These are phyloP conservation scores for Aythya baeri DNA, from an alignment of 2,113 vertebrate genomes.

Conservation along the genomic window DNA sequence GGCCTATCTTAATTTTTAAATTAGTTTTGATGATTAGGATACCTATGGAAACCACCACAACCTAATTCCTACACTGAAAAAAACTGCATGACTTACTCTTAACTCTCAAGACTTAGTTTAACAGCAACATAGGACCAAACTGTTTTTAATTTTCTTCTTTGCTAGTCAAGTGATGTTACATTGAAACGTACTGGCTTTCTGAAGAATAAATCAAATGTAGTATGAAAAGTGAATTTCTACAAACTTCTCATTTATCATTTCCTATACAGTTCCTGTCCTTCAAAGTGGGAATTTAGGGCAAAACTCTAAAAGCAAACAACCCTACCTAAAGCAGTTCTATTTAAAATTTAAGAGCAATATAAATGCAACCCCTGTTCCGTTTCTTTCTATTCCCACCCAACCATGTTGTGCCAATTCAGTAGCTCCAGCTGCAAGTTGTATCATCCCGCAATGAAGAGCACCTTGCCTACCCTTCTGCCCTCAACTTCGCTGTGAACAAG, in stretches of 20 bases:
- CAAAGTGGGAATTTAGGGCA: not conserved
- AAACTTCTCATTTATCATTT: not conserved
- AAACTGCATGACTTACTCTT: not conserved
- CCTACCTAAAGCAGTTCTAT: not conserved
- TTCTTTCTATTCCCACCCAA: not conserved
- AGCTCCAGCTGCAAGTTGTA: not conserved
- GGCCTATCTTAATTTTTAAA: not conserved
- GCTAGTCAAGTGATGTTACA: not conserved
- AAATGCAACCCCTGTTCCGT: not conserved
- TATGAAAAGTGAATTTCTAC: not conserved
- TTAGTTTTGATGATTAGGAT: not conserved
- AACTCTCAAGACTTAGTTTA: not conserved
- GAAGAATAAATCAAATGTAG: not conserved
- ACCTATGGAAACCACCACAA: not conserved
- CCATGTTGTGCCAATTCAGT: not conserved
- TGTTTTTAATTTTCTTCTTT: not conserved
- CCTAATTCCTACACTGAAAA: not conserved
- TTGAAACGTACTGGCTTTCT: not conserved
- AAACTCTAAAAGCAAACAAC: not conserved
- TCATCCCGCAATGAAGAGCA: not conserved
- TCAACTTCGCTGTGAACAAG: fast-evolving
- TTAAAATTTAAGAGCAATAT: not conserved
- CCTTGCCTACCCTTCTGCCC: not conserved
- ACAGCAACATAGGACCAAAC: not conserved
- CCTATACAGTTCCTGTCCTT: not conserved